phyloP scores from a whole-genome alignment of 92 coral and sea anemone genomes.

The Chrysogorgia sp. region DNA sequence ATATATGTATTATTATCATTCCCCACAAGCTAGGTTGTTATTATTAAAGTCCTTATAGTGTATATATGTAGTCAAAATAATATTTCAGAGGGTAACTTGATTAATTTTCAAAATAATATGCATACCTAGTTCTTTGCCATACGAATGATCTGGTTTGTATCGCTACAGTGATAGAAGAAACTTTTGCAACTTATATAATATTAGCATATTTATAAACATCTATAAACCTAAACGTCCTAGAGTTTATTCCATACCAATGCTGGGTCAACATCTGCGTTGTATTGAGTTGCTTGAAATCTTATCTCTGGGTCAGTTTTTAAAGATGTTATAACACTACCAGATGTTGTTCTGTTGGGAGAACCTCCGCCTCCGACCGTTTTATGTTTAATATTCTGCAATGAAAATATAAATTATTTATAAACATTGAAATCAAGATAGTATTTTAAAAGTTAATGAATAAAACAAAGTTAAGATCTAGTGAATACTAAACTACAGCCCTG shows the following conservation, averaged over 20 bases:
- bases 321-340: conserved; percentile 71
- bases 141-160: conserved; percentile 64
- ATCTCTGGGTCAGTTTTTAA: conserved; percentile 79
- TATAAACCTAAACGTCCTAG: no score
- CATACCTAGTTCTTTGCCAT: conserved; percentile 80
- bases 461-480: no score
- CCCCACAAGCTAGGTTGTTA: no score
- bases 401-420: background rate
- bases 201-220: no score
- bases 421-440: background rate
- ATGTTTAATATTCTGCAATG: conserved; percentile 55
- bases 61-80: no score
- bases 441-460: no score
- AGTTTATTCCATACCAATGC: conserved; percentile 60
- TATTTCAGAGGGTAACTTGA: no score
- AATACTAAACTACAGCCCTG: no score
- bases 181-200: no score
- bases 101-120: no score
- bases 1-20: no score
- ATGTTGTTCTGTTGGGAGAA: conserved; percentile 83
- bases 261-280: conserved; percentile 63
- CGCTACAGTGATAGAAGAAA: conserved; percentile 56
- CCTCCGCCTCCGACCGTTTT: conserved; percentile 81
- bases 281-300: conserved; percentile 68
- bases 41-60: no score